Base-by-base conservation (phyloP, 2,888 invertebrate genomes). In the Leptogaster cylindrica region DNA sequence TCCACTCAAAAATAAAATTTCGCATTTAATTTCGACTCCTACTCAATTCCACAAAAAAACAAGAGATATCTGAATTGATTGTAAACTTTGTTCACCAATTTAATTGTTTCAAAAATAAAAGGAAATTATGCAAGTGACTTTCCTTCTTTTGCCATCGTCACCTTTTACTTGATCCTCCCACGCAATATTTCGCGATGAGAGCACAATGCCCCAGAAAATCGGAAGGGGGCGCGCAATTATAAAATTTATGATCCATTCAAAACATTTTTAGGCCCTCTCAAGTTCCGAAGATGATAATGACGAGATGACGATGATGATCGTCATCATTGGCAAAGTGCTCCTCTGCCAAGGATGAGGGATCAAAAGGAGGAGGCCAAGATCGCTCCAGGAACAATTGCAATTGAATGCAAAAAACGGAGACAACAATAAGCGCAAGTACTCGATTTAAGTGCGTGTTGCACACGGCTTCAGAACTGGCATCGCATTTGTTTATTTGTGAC, bases 231-330 rank as follows among this genome's bases (percentile, higher is more conserved):
- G 68, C 52, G 51, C 66, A 63, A 68, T 68, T 66, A 68, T 61
- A 61, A 68, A 68, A 68, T 68, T 68, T 68, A 68, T 66, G 68
- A 48, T 66, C 68, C 68, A 68, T 68, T 68, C 16, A 68, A 66
- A 48, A 44, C 28, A 27, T 44, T 41, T 52, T 27, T 16, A 31
- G 18, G 52, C 52, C 31, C 52, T 52, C 33, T 23, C 65, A 50
- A 31, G 52, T 31, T 28, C 31, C 52, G 25, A 28, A 31, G 52
- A 18, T 12, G 31, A 28, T 18, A 20, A 27, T 20, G 52, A 31
- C 2, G 31, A 18, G 44, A 16, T 10, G 44, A 44, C 8, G 46
- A 23, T 18, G 28, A 52, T 33, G 33, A 52, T 52, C 52, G 31
- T 52, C 52, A 52, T 28, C 50, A 50, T 18, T 16, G 33, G 52